Percentiles rank a stretch among this genome's conserved stretches.
Evolutionary conservation across 2,888 invertebrate genomes (phyloP).

Genomic region (Troides helena): DNA sequence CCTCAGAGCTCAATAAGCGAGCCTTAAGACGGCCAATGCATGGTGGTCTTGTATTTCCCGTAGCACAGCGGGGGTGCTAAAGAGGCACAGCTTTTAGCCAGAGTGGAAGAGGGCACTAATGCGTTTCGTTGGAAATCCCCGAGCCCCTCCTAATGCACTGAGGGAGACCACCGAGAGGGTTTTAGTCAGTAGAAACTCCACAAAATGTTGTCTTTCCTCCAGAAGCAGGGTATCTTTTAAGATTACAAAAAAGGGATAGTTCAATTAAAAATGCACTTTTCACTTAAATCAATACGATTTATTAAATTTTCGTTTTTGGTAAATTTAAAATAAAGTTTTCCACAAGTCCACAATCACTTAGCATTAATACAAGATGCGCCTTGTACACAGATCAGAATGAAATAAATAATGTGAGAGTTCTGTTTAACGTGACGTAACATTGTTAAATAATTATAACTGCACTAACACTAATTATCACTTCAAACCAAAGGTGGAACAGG

Average conservation of each 20-base stretch:
- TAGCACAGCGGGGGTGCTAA: too few relatives aligned
- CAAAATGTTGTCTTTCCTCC: too few relatives aligned
- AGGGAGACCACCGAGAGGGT: too few relatives aligned
- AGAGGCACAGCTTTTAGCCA: too few relatives aligned
- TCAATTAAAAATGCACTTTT: slow-evolving; percentile 29
- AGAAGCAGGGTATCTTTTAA: too few relatives aligned
- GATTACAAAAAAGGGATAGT: neutral
- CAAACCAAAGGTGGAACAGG: slow-evolving; percentile 75
- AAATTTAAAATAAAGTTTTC: slow-evolving; percentile 75
- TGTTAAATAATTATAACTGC: slow-evolving; percentile 70
- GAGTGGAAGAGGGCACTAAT: too few relatives aligned
- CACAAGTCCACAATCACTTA: slow-evolving; percentile 77
- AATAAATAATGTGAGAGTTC: slow-evolving; percentile 77
- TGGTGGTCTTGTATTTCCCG: too few relatives aligned
- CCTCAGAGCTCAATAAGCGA: too few relatives aligned
- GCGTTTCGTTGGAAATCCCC: too few relatives aligned
- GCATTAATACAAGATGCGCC: slow-evolving; percentile 68
- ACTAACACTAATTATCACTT: slow-evolving; percentile 78
- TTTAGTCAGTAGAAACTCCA: too few relatives aligned
- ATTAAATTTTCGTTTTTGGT: slow-evolving; percentile 77
- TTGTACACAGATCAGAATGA: slow-evolving; percentile 73
- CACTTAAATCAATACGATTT: slow-evolving; percentile 71
- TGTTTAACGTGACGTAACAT: slow-evolving; percentile 65
- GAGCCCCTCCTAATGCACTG: too few relatives aligned
- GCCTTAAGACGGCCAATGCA: too few relatives aligned